phyloP scores from a whole-genome alignment of 2,113 vertebrate species.

The Dascyllus trimaculatus region DNA sequence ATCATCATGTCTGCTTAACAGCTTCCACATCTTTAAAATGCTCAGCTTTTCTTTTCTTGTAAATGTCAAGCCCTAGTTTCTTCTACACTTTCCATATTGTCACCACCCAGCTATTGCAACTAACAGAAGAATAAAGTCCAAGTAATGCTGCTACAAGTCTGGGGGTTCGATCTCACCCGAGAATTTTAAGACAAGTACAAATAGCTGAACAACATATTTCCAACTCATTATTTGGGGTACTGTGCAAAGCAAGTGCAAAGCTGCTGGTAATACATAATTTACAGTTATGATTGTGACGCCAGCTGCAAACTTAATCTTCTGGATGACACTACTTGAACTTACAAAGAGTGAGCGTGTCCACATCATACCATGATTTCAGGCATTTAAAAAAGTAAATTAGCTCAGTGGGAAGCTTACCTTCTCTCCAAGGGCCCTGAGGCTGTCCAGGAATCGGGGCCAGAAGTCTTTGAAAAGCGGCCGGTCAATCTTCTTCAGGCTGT shows the following conservation, averaged over 20 bases:
- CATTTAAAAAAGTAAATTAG: neutral
- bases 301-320: neutral
- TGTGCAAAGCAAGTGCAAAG: neutral
- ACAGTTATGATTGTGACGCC: neutral
- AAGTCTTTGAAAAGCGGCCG: constrained; percentile 97
- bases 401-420: constrained; percentile 86
- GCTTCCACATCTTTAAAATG: too few relatives aligned
- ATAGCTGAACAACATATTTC: neutral
- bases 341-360: too few relatives aligned
- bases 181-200: neutral
- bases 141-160: neutral
- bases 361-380: too few relatives aligned
- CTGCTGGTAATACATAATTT: neutral
- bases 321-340: neutral
- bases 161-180: neutral
- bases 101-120: neutral
- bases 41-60: neutral
- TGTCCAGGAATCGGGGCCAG: constrained; percentile 95
- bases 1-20: neutral
- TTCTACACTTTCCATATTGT: neutral
- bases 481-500: constrained; percentile 94
- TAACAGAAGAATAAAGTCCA: too few relatives aligned
- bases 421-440: constrained; percentile 93
- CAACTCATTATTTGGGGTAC: neutral
- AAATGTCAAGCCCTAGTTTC: neutral